Evolutionary conservation across 2,113 vertebrate species (phyloP), one percentile per base, ranked within the genome.

Genomic region (Pipa parva): DNA sequence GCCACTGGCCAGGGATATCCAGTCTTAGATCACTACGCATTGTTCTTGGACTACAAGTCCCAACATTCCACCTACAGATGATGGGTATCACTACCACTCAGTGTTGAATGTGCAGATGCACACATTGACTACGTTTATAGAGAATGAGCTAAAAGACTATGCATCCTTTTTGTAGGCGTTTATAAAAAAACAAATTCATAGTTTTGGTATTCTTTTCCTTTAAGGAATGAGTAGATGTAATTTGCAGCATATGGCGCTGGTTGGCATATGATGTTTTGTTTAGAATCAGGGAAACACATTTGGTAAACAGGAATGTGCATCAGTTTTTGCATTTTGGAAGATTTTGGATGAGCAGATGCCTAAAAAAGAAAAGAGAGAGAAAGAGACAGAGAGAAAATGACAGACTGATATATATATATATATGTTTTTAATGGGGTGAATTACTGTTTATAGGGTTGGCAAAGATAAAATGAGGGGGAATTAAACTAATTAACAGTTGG

Each of bases 291-390:
- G 18, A 63, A 26, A 21, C 24, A 20, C 20, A 25, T 36, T 39
- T 36, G 21, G 29, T 31, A 46, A 65, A 66, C 29, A 48, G 22
- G 13, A 31, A 45, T 12, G 18, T 21, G 17, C 15, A 26, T 58
- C 33, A 59, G 21, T 31, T 56, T 49, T 5, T 7, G 52, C 29
- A 50, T 68, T 51, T 11, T 20, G 15, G 36, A 31, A 49, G 42
- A 49, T 28, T 49, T 15, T 25, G 20, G n/a, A 24, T 10, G 26
- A 28, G 20, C 17, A n/a, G 12, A 26, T 54, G 25, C 8, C 2
- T 28, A 17, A 54, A 54, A 28, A 27, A 26, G 18, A n/a, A n/a
- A n/a, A n/a, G n/a, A n/a, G n/a, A n/a, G n/a, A 46, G 42, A 8
- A 8, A 46, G 7, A 26, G 18, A 5, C 36, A 56, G 12, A 21